phyloP scores from a whole-genome alignment of 92 coral and sea anemone genomes.

The Metridium senile region DNA sequence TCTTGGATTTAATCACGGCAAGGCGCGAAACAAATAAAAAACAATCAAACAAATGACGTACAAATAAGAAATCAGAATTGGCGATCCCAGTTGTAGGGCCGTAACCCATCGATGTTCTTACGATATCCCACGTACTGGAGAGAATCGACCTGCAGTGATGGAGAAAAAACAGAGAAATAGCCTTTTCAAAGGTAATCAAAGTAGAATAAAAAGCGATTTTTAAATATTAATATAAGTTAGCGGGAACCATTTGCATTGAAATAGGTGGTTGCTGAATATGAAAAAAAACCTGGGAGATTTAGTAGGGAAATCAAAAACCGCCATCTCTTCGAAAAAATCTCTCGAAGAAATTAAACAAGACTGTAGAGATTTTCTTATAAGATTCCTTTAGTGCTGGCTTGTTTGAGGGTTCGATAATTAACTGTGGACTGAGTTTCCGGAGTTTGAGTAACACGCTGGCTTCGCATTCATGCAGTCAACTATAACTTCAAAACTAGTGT shows the following conservation, averaged over 20 bases:
- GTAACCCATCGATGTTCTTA: background rate
- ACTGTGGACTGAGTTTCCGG: no score
- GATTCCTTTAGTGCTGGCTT: no score
- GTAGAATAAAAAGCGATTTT: background rate
- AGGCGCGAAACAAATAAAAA: background rate
- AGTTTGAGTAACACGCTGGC: no score
- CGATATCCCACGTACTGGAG: background rate
- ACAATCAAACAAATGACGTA: conserved; percentile 4
- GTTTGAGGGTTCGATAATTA: no score
- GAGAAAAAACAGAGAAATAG: background rate
- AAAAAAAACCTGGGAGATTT: no score
- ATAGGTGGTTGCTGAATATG: no score
- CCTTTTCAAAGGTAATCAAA: conserved; percentile 3
- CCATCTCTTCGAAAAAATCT: no score
- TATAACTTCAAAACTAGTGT: no score
- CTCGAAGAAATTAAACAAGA: no score
- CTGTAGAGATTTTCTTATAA: no score
- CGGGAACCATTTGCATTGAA: background rate
- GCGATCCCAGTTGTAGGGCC: background rate
- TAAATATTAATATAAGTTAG: background rate
- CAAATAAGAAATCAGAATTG: background rate
- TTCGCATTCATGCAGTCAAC: no score
- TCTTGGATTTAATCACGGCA: conserved; percentile 1
- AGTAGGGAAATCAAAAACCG: no score
- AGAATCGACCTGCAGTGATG: background rate